phyloP scores from a whole-genome alignment of 2,888 invertebrate species.

The Pharmacophagus antenor region DNA sequence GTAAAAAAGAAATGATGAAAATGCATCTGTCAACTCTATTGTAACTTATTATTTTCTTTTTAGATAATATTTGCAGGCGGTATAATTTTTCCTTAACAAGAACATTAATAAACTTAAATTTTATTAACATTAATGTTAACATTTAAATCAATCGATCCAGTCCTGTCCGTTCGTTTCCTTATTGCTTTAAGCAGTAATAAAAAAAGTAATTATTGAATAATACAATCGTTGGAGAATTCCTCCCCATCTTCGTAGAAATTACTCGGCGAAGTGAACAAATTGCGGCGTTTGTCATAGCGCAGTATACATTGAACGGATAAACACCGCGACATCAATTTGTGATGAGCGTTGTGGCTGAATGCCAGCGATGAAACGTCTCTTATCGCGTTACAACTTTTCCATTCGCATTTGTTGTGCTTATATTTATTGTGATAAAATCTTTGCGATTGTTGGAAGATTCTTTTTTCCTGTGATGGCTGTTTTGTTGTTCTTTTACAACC shows the following conservation, averaged over 20 bases:
- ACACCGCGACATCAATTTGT: constrained; percentile 27
- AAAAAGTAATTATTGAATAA: constrained; percentile 7
- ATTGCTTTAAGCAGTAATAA: constrained; percentile 1
- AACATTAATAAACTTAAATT: too few relatives aligned
- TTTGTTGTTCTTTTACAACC: background rate
- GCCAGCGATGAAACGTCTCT: constrained; percentile 24
- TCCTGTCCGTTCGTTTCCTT: background rate
- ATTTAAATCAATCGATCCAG: too few relatives aligned
- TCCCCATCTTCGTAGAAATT: constrained; percentile 22
- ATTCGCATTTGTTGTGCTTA: constrained; percentile 5
- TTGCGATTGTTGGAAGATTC: background rate
- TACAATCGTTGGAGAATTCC: constrained; percentile 23
- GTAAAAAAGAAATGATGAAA: too few relatives aligned
- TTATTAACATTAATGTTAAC: too few relatives aligned
- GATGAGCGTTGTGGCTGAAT: constrained; percentile 24
- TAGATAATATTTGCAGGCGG: too few relatives aligned
- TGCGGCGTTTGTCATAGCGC: constrained; percentile 26
- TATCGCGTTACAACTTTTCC: constrained; percentile 13
- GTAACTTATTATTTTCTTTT: too few relatives aligned
- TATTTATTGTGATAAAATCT: constrained; percentile 12
- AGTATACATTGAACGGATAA: constrained; percentile 29
- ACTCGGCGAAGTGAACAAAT: constrained; percentile 26
- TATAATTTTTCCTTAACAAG: too few relatives aligned
- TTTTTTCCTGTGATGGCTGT: background rate
- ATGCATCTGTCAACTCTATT: too few relatives aligned